Evolutionary conservation across 2,888 invertebrate species (phyloP).

Genomic region (Dioctria rufipes): DNA sequence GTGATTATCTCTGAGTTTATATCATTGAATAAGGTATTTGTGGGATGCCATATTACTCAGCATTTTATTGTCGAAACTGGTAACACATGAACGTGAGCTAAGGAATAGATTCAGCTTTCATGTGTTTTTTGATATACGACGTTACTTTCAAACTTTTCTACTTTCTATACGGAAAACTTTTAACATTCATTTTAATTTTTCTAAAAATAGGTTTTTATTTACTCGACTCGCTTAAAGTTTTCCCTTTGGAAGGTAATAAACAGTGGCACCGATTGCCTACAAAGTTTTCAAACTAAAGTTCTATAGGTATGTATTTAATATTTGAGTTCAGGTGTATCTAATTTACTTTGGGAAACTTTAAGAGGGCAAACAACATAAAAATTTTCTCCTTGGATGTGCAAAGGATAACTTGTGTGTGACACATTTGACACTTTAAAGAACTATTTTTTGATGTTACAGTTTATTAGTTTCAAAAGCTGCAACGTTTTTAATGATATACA

Average conservation of each 20-base stretch:
- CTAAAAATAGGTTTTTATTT: slow-evolving; percentile 36
- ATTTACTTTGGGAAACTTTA: slow-evolving; percentile 2
- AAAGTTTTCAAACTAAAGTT: slow-evolving; percentile 5
- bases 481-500: too few species aligned
- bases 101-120: slow-evolving; percentile 6
- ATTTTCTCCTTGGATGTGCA: too few species aligned
- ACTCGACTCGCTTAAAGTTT: slow-evolving; percentile 15
- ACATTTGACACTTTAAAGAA: too few species aligned
- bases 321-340: slow-evolving; percentile 25
- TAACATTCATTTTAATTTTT: slow-evolving; percentile 43
- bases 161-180: slow-evolving; percentile 25
- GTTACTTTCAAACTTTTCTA: slow-evolving; percentile 42
- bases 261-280: slow-evolving; percentile 33
- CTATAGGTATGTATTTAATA: neutral
- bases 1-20: slow-evolving; percentile 14
- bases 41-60: slow-evolving; percentile 12
- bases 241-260: slow-evolving; percentile 18
- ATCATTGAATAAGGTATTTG: slow-evolving; percentile 13
- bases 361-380: neutral
- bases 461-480: too few species aligned
- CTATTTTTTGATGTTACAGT: too few species aligned
- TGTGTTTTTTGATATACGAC: slow-evolving; percentile 34
- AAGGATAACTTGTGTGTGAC: too few species aligned
- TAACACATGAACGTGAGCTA: slow-evolving; percentile 24
- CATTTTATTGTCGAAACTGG: slow-evolving; percentile 25